Base-by-base conservation (phyloP, 2,888 invertebrate genomes). In the Cantharis lateralis region DNA sequence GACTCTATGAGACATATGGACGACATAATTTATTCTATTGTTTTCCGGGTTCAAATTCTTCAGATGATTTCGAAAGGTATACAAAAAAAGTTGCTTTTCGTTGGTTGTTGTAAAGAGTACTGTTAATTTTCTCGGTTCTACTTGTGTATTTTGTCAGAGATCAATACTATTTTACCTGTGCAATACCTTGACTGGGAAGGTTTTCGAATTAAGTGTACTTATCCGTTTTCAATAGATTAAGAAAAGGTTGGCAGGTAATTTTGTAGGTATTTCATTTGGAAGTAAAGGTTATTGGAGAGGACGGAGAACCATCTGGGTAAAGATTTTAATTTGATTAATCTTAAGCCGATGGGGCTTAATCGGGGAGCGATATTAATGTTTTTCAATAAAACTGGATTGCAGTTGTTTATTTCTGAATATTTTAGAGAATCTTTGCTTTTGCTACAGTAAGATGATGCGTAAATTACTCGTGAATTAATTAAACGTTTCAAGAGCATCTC, bases 171-270 rank as follows among this genome's bases (percentile, higher is more conserved):
- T 48, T 48, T 48, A 48, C 48, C 48, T 48, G 48, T 48, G 48
- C 3, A 48, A 48, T 48, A 48, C 48, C 48, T 48, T n/a, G 48
- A n/a, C 13, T 48, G 48, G 2, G 48, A n/a, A 48, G 48, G 48
- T 48, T 48, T 48, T n/a, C 48, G n/a, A 48, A 48, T 48, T 48
- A 66, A 66, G 64, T 24, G 18, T 66, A 66, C 24, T 15, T 15
- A 66, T 10, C 20, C 63, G n/a, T 20, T 15, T 66, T 66, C 24
- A 66, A n/a, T 48, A 24, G 64, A 66, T 20, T 66, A n/a, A 66
- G 20, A 66, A 66, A 66, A 24, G 64, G 18, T 66, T 66, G 64
- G 20, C 64, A 66, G 64, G 64, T 66, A 66, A 66, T 66, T 66
- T 66, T 10, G 20, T 20, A n/a, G 64, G 64, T 66, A 66, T 66